Base-by-base conservation (phyloP, 2,113 vertebrate species). In the Acanthochromis polyacanthus region DNA sequence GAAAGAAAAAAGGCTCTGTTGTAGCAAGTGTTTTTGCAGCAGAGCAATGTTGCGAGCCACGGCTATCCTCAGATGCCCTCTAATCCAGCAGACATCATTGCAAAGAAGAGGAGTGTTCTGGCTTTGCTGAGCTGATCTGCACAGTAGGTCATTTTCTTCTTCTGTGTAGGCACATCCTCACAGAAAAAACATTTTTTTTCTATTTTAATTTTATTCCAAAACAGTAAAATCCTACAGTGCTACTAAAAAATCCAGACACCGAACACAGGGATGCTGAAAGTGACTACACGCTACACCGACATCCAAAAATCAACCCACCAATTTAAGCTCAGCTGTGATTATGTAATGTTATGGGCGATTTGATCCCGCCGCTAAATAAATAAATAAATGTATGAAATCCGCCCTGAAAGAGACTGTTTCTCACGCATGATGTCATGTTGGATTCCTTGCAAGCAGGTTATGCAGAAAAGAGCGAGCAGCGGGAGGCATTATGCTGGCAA, bases 281-380 rank as follows among this genome's bases (percentile, higher is more conserved):
- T 85, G 53, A 88, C 58, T 2, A 46, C 60, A 45, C 45, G 60
- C 58, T 2, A 46, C 60, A 45, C 38, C 53, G 20, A 38, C 57
- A 48, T 57, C 74, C 71, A 78, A 75, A 78, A 75, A 78, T 71
- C 75, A 82, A 62, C 16, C 30, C 79, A 79, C 20, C 69, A 77
- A 62, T 89, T 70, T 64, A 79, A 90, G 50, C 83, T 61, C 52
- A 57, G 66, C 16, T 52, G 55, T 67, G 74, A 67, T 94, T 91
- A 92, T 78, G 88, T 89, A 93, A 94, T 82, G 20, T 86, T 89
- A 88, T 91, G 65, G 75, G 87, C 57, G 72, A 78, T 85, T 85
- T 81, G 66, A 83, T 88, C 73, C 79, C 46, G 56, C 22, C 0
- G 61, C 36, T 58, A 40, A 43, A 48, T 0, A 22, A 23, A 20